phyloP scores from a whole-genome alignment of 2,888 invertebrate species.

The Drosophila yooni region DNA sequence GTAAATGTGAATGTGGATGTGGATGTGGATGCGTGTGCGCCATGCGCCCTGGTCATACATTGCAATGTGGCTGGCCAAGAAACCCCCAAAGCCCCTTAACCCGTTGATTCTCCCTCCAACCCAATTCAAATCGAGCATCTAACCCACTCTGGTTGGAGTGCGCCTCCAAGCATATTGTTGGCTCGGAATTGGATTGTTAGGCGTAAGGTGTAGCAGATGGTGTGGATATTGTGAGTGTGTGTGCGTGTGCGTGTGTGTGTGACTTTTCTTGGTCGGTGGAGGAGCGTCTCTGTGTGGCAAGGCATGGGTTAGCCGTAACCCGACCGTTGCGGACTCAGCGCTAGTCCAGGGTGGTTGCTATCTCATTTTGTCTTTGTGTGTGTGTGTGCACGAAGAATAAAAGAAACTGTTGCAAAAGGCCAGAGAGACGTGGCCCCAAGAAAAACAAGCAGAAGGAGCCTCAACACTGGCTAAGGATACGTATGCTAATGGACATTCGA shows the following conservation, averaged over 20 bases:
- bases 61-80: slow-evolving; percentile 69
- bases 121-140: background rate
- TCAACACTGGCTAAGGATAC: slow-evolving; percentile 39
- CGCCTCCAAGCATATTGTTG: slow-evolving; percentile 75
- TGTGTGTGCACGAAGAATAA: slow-evolving; percentile 49
- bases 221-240: slow-evolving; percentile 53
- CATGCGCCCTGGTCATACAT: slow-evolving; percentile 70
- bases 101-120: slow-evolving; percentile 1
- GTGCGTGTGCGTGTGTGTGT: slow-evolving; percentile 22
- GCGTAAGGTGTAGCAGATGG: slow-evolving; percentile 81
- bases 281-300: slow-evolving; percentile 18
- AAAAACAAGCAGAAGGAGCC: slow-evolving; percentile 25
- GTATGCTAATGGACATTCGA: slow-evolving; percentile 82
- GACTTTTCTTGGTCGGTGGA: slow-evolving; percentile 14
- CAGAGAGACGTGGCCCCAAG: slow-evolving; percentile 52
- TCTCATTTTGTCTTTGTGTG: slow-evolving; percentile 4
- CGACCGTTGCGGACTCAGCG: slow-evolving; percentile 42
- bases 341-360: slow-evolving; percentile 52
- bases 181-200: slow-evolving; percentile 79
- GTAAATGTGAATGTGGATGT: slow-evolving; percentile 1
- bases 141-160: slow-evolving; percentile 38
- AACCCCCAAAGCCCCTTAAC: slow-evolving; percentile 20
- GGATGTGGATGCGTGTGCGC: slow-evolving; percentile 38
- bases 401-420: slow-evolving; percentile 52
- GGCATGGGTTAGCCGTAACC: slow-evolving; percentile 27